Percentiles rank a stretch among this genome's conserved stretches.
phyloP scores from a whole-genome alignment of 2,797 vertebrate species.

The Xenentodon cancila region DNA sequence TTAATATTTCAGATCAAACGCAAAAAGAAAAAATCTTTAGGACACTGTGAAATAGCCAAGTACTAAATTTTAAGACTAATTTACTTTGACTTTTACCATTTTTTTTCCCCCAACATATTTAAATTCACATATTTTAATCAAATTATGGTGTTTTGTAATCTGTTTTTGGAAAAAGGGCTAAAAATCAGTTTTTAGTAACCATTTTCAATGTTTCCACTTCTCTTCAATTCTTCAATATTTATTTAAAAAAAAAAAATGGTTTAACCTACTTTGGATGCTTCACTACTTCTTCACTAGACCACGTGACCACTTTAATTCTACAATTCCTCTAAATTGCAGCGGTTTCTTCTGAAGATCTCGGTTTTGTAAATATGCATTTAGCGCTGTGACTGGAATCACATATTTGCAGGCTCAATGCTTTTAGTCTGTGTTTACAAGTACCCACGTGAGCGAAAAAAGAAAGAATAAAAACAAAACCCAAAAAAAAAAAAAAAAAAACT shows the following conservation, averaged over 20 bases:
- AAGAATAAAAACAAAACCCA: background rate
- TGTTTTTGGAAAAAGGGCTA: conserved; percentile 25
- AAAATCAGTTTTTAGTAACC: conserved; percentile 11
- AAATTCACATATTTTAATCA: conserved; percentile 4
- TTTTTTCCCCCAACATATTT: conserved; percentile 5
- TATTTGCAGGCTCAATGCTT: conserved; percentile 68
- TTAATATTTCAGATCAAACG: too few species aligned
- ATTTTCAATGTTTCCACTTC: conserved; percentile 1
- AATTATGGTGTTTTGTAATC: conserved; percentile 1
- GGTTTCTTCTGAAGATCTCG: conserved; percentile 48
- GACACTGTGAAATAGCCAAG: too few species aligned
- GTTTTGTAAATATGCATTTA: conserved; percentile 59
- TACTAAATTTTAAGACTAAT: conserved; percentile 1
- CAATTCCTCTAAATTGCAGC: conserved; percentile 58
- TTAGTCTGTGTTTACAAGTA: conserved; percentile 75
- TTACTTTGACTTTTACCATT: background rate
- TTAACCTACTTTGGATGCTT: conserved; percentile 31
- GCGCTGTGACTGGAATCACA: conserved; percentile 62
- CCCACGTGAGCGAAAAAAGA: conserved; percentile 63
- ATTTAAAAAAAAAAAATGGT: conserved; percentile 1
- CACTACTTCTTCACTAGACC: conserved; percentile 26
- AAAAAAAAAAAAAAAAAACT: conserved; percentile 45
- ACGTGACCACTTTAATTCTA: conserved; percentile 42
- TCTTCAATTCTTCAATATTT: conserved; percentile 10
- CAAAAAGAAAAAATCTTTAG: too few species aligned